A percentile compares a stretch with the other conserved stretches of the same genome.
phyloP scores from a whole-genome alignment of 1,140 invertebrate genomes.

The Augochlora pura region DNA sequence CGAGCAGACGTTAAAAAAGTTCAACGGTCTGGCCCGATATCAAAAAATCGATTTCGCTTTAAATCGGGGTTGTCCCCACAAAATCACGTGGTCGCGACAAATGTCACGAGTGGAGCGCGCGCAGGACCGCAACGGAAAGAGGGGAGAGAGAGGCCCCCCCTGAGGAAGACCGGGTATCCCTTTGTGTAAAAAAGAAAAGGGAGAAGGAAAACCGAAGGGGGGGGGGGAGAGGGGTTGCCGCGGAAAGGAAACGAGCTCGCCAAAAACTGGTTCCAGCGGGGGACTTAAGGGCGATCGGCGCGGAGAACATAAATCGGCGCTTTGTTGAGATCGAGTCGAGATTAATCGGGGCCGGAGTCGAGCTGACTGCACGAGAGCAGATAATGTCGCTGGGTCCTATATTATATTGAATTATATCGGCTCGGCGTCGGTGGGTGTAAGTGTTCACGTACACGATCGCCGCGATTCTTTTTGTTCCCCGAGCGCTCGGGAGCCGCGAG shows the following conservation, averaged over 20 bases:
- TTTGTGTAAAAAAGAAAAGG: not conserved
- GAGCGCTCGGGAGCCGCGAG: conserved; percentile 21
- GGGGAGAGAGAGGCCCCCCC: conserved; percentile 15
- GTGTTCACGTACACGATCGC: conserved; percentile 14
- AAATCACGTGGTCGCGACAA: not conserved
- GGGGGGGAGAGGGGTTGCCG: conserved; percentile 2
- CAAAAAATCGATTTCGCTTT: not conserved
- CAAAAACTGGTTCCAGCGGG: conserved; percentile 67
- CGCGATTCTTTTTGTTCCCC: conserved; percentile 20
- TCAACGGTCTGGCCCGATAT: not conserved
- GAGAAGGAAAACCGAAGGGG: not conserved
- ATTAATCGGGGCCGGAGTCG: conserved; percentile 65
- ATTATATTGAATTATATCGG: conserved; percentile 72
- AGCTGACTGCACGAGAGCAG: conserved; percentile 61
- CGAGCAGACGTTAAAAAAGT: not conserved
- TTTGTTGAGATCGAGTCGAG: conserved; percentile 72
- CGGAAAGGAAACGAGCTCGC: conserved; percentile 61
- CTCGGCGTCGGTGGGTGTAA: conserved; percentile 32
- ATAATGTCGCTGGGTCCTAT: conserved; percentile 68
- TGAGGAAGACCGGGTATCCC: conserved; percentile 16
- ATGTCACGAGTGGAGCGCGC: not conserved
- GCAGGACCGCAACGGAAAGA: not conserved
- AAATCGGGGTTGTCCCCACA: not conserved
- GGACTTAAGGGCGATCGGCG: conserved; percentile 21
- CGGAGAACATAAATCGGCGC: conserved; percentile 69